Percentiles rank a stretch among this genome's conserved stretches.
Conservation (phyloP, 2,113 vertebrate species). For the Anguilla rostrata region DNA sequence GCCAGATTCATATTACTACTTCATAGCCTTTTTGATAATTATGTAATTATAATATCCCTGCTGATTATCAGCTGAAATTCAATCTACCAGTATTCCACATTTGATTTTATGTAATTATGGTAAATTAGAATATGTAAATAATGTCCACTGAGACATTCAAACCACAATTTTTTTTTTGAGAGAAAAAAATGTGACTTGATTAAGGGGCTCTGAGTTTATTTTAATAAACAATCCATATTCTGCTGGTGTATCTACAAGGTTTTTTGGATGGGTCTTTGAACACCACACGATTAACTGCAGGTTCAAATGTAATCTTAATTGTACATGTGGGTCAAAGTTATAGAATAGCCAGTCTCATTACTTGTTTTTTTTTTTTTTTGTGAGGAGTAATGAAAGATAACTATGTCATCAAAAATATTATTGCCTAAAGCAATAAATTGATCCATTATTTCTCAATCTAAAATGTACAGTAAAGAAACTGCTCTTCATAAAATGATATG, state of each 20-base stretch:
- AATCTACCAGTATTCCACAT: conserved; percentile 34
- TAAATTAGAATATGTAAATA: conserved; percentile 36
- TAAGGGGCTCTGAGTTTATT: neutral
- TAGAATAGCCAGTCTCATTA: no score
- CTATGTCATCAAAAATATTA: no score
- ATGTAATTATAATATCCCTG: conserved; percentile 36
- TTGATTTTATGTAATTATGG: conserved; percentile 34
- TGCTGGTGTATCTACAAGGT: neutral
- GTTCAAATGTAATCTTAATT: neutral
- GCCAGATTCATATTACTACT: neutral
- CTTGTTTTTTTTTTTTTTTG: no score
- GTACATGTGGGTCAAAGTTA: no score
- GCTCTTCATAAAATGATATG: no score
- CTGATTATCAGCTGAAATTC: conserved; percentile 34
- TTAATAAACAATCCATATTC: neutral
- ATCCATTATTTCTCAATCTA: no score
- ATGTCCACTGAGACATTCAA: neutral
- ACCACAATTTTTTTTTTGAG: neutral
- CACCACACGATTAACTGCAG: neutral
- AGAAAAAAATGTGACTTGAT: neutral
- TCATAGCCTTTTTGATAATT: conserved; percentile 23
- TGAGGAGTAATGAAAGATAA: no score
- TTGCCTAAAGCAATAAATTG: no score
- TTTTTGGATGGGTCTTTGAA: neutral
- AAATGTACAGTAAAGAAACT: no score